Base-by-base conservation (phyloP, 2,797 vertebrate genomes). In the Cyprinodon diabolis region DNA sequence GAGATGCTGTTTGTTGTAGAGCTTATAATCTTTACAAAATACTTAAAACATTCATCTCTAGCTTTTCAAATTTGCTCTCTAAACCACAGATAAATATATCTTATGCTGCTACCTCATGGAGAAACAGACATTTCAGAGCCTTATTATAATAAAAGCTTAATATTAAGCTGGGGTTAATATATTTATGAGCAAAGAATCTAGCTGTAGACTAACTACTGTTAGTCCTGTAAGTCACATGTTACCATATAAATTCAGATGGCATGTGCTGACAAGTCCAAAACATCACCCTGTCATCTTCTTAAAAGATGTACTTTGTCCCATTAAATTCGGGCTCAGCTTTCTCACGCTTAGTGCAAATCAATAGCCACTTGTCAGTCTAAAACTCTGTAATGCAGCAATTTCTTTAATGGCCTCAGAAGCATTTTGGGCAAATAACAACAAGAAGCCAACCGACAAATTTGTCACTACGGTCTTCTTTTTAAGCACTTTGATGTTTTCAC, bases 401-500 rank as follows among this genome's bases (percentile, higher is more conserved):
- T 73, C 49, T 74, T 58, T 69, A 62, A 75, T 66, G 51, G 76
- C 52, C 68, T 40, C 65, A 77, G 57, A 71, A 57, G 55, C 58
- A 60, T 52, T 74, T 55, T 75, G 66, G 12, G 2, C 7, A 56
- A 63, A 55, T 63, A 68, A 63, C 3, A 48, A 79, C 57, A 56
- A 73, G 76, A 65, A 74, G 54, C 72, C 45, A 70, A 69, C 49
- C 60, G 66, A 79, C 25, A 13, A 69, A 77, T 83, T 40, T 80
- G 82, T 82, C 88, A 72, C 76, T 87, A 72, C 74, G 60, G 40
- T 55, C 21, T 80, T 67, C n/a, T 73, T 76, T 81, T 78, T 55
- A 78, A 74, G 35, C 11, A 57, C 74, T 77, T 83, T 81, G 76
- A 79, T 85, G 86, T 84, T 82, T 76, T 72, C 69, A 75, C 68